Percentiles rank a stretch among this genome's conserved stretches.
phyloP scores from a whole-genome alignment of 2,113 vertebrate species.

The Caranx melampygus region DNA sequence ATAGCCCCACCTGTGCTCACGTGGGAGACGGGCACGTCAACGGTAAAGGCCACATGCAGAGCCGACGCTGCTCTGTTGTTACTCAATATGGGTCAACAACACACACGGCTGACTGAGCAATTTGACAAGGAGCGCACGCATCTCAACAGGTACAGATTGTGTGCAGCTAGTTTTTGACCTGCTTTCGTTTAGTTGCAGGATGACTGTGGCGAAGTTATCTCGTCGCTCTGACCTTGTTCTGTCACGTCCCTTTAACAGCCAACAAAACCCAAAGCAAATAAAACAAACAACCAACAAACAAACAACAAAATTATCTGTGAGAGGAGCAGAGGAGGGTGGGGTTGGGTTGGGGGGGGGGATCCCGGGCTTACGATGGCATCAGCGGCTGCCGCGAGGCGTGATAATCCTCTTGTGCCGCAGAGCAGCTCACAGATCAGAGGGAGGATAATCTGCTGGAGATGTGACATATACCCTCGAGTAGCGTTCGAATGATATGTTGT shows the following conservation, averaged over 20 bases:
- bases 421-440: conserved; percentile 69
- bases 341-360: conserved; percentile 15
- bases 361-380: conserved; percentile 37
- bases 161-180: conserved; percentile 22
- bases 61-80: conserved; percentile 39
- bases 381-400: conserved; percentile 34
- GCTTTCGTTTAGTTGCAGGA: conserved; percentile 10
- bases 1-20: conserved; percentile 53
- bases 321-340: background rate
- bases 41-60: conserved; percentile 44
- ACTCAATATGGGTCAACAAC: conserved; percentile 66
- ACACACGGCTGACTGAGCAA: conserved; percentile 44
- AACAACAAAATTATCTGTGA: conserved; percentile 21
- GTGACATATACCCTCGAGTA: conserved; percentile 47
- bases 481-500: conserved; percentile 24
- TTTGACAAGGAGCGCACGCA: conserved; percentile 22
- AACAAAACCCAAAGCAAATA: conserved; percentile 18
- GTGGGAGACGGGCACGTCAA: conserved; percentile 46
- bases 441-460: conserved; percentile 70
- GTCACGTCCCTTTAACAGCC: conserved; percentile 22
- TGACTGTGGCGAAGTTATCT: background rate
- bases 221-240: conserved; percentile 12
- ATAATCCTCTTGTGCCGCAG: conserved; percentile 68
- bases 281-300: conserved; percentile 5
- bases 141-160: conserved; percentile 39